Conservation (phyloP, 1,140 invertebrate genomes). For the Acyrthosiphon pisum region DNA sequence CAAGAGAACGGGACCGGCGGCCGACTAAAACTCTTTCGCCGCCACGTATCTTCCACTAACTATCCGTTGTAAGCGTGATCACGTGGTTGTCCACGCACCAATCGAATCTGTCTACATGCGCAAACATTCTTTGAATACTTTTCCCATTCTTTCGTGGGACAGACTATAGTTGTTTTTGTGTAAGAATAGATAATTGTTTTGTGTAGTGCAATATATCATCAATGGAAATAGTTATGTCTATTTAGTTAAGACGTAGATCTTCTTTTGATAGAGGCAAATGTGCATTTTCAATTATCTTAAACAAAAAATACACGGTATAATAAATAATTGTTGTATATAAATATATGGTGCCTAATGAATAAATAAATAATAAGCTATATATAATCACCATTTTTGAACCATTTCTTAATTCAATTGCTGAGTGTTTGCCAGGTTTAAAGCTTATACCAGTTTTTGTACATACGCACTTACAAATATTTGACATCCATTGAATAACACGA, state of each 20-base stretch:
- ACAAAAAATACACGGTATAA: not conserved
- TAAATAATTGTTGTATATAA: not conserved
- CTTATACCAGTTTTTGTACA: not conserved
- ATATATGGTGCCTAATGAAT: not conserved
- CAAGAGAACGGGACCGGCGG: too few relatives aligned
- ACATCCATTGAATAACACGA: conserved; percentile 37
- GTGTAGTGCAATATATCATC: not conserved
- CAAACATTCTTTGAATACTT: too few relatives aligned
- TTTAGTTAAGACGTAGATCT: not conserved
- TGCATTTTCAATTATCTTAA: conserved; percentile 36
- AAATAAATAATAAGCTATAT: not conserved
- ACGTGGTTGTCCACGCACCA: too few relatives aligned
- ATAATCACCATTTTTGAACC: conserved; percentile 18
- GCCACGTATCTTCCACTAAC: too few relatives aligned
- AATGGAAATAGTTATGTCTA: not conserved
- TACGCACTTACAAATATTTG: conserved; percentile 28
- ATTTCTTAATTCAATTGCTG: not conserved
- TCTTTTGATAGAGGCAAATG: not conserved
- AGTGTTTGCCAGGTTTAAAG: not conserved
- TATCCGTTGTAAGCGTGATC: too few relatives aligned
- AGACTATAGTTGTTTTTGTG: not conserved
- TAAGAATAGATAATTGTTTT: too few relatives aligned
- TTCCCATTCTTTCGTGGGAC: too few relatives aligned
- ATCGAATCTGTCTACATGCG: too few relatives aligned
- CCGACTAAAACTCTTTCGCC: too few relatives aligned